Conservation (phyloP, 2,888 invertebrate species). For the Drosophila nigritarsus region DNA sequence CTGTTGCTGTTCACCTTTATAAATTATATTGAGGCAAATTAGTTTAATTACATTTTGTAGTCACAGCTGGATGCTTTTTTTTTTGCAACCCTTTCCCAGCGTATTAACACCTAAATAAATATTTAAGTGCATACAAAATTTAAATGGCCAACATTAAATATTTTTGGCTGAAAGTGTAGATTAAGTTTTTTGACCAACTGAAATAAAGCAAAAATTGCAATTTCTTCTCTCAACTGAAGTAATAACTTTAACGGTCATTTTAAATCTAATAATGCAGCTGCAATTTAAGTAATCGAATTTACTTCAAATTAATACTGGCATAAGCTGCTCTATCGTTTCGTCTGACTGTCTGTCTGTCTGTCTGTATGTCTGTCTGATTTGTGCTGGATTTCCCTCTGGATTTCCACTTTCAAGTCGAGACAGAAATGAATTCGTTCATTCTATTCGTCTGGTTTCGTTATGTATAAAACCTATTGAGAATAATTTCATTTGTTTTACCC, state of each 20-base stretch:
- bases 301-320: constrained; percentile 26
- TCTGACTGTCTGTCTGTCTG: neutral
- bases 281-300: constrained; percentile 10
- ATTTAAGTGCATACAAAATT: constrained; percentile 29
- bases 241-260: neutral
- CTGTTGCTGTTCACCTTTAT: constrained; percentile 40
- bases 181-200: neutral
- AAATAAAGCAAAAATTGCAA: neutral
- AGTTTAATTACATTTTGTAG: constrained; percentile 64
- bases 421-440: constrained; percentile 10
- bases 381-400: constrained; percentile 52
- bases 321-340: constrained; percentile 4
- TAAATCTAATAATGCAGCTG: constrained; percentile 4
- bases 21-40: constrained; percentile 66
- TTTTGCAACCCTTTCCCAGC: constrained; percentile 22
- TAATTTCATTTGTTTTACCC: constrained; percentile 43
- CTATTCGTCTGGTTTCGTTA: constrained; percentile 23
- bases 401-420: constrained; percentile 41
- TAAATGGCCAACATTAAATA: neutral
- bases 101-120: constrained; percentile 28
- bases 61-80: constrained; percentile 3
- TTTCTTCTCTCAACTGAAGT: too few relatives aligned
- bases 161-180: neutral
- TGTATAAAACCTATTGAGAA: constrained; percentile 50
- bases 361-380: neutral